phyloP scores from a whole-genome alignment of 2,797 vertebrate species.

The Paguma larvata region DNA sequence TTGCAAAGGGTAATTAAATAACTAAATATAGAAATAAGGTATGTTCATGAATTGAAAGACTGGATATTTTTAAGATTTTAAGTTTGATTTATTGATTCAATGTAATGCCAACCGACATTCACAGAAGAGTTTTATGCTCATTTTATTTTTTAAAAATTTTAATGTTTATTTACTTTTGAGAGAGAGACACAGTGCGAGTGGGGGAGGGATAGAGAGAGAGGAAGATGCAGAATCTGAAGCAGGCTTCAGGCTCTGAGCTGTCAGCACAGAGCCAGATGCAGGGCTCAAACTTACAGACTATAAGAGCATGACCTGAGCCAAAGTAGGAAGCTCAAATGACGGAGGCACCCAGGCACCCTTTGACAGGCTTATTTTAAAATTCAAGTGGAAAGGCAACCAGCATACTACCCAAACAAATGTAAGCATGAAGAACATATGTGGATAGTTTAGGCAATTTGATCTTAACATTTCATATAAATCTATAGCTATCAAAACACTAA shows the following conservation, averaged over 20 bases:
- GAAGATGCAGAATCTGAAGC: too few species aligned
- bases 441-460: neutral
- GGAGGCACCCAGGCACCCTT: too few species aligned
- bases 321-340: too few species aligned
- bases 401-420: neutral
- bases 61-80: neutral
- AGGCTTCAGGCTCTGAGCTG: too few species aligned
- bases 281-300: too few species aligned
- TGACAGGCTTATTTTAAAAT: slow-evolving; percentile 6
- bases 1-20: neutral
- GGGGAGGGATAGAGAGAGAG: too few species aligned
- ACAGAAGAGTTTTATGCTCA: neutral
- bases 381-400: neutral
- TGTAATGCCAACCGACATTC: neutral
- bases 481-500: neutral
- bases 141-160: too few species aligned
- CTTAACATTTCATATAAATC: neutral
- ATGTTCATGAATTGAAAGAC: neutral
- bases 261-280: too few species aligned
- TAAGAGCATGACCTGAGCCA: too few species aligned
- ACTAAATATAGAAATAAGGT: neutral
- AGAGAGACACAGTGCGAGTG: too few species aligned
- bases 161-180: too few species aligned
- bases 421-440: neutral
- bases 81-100: neutral